phyloP scores from a whole-genome alignment of 2,888 invertebrate species.

The Spodoptera exigua region DNA sequence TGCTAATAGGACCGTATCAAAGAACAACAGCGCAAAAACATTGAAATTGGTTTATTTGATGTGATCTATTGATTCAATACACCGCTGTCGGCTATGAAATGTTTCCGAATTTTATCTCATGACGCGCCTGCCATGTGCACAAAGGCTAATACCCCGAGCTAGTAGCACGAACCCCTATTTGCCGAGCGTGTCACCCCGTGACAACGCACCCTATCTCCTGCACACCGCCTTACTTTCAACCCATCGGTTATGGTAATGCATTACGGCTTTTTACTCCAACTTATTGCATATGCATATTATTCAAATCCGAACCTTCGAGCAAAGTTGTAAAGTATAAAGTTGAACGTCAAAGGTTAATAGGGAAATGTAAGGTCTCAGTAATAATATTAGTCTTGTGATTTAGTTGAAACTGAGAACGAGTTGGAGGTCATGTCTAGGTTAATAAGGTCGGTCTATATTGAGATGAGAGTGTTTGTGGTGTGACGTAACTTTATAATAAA shows the following conservation, averaged over 20 bases:
- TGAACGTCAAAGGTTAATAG: conserved; percentile 8
- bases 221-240: conserved; percentile 71
- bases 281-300: conserved; percentile 27
- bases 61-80: conserved; percentile 21
- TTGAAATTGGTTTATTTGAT: conserved; percentile 3
- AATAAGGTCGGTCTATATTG: conserved; percentile 22
- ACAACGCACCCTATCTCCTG: conserved; percentile 65
- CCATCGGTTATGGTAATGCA: conserved; percentile 71
- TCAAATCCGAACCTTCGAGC: conserved; percentile 15
- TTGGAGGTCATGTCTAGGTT: conserved; percentile 33
- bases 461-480: conserved; percentile 7
- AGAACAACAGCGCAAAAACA: background rate
- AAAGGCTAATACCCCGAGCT: conserved; percentile 64
- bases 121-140: conserved; percentile 64
- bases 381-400: conserved; percentile 47
- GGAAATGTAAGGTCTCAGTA: conserved; percentile 29
- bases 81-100: conserved; percentile 14
- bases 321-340: conserved; percentile 15
- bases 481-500: conserved; percentile 8
- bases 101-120: conserved; percentile 51
- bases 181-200: conserved; percentile 64
- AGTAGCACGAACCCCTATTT: conserved; percentile 64
- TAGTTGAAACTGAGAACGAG: conserved; percentile 38
- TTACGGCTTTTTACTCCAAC: conserved; percentile 58
- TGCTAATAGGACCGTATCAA: background rate